Evolutionary conservation across 1,140 invertebrate genomes (phyloP).

Genomic region (Elysia chlorotica): DNA sequence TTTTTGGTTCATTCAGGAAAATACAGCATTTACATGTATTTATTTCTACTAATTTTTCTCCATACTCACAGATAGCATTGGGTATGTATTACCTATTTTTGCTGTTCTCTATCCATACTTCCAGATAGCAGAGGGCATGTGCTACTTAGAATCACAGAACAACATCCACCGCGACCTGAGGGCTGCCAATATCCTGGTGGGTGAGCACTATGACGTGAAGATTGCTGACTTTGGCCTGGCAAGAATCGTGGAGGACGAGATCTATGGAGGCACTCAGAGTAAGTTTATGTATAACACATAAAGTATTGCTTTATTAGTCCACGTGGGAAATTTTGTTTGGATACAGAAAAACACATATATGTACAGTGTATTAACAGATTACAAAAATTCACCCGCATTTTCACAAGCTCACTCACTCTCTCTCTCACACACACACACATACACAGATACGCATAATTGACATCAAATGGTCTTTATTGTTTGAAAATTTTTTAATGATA

Average conservation of each 20-base stretch:
- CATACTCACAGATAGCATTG: constrained; percentile 59
- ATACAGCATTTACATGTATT: neutral
- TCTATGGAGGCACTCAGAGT: constrained; percentile 19
- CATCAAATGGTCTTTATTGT: too few relatives aligned
- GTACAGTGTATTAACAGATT: too few relatives aligned
- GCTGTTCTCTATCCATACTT: constrained; percentile 70
- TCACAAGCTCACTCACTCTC: too few relatives aligned
- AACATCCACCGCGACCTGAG: constrained; percentile 63
- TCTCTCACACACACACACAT: too few relatives aligned
- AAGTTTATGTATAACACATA: too few relatives aligned
- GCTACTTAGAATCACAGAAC: constrained; percentile 89
- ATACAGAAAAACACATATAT: too few relatives aligned
- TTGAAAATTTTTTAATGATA: too few relatives aligned
- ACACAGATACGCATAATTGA: too few relatives aligned
- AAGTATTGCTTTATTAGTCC: too few relatives aligned
- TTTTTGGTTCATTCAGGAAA: too few relatives aligned
- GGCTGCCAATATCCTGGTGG: constrained; percentile 79
- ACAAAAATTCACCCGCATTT: too few relatives aligned
- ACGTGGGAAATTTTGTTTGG: too few relatives aligned
- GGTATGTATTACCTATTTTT: constrained; percentile 95
- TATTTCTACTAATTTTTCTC: neutral
- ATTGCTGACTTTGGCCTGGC: constrained; percentile 98
- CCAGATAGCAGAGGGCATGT: constrained; percentile 78
- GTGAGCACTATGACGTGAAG: constrained; percentile 86
- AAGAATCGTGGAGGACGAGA: constrained; percentile 35